These are phyloP conservation scores for Clarias macrocephalus DNA, from an alignment of 2,113 vertebrate species.

Conservation along the genomic window DNA sequence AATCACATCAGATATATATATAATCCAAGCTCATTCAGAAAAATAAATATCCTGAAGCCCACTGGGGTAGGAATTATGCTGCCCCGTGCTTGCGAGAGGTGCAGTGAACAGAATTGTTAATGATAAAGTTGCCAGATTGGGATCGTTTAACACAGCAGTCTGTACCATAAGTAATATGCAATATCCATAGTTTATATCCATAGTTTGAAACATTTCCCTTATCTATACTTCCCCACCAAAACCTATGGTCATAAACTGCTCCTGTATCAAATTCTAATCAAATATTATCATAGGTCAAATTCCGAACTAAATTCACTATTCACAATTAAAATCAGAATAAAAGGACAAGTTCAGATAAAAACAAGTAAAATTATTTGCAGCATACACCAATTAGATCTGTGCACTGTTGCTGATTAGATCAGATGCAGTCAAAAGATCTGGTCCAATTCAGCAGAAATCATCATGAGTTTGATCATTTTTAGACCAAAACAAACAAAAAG, in stretches of 20 bases:
- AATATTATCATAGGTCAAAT: too few species aligned
- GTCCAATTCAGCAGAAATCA: not conserved
- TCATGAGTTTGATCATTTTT: not conserved
- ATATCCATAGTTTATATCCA: not conserved
- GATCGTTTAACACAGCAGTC: not conserved
- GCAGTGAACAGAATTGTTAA: not conserved
- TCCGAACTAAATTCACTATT: not conserved
- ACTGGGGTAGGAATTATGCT: not conserved
- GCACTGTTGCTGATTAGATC: not conserved
- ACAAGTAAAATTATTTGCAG: not conserved
- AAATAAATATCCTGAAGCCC: not conserved
- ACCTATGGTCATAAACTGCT: not conserved
- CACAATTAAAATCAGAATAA: not conserved
- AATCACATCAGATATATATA: not conserved
- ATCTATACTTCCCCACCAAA: not conserved
- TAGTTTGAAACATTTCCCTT: not conserved
- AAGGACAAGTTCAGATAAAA: not conserved
- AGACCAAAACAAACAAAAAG: not conserved
- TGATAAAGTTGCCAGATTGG: not conserved
- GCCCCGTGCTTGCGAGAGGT: not conserved
- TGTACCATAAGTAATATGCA: not conserved
- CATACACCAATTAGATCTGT: not conserved
- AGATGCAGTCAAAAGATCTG: not conserved
- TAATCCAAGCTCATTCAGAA: not conserved
- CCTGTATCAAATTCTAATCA: not conserved